These are phyloP conservation scores for Creontiades dilutus DNA, from an alignment of 2,888 invertebrate genomes.

Conservation along the genomic window DNA sequence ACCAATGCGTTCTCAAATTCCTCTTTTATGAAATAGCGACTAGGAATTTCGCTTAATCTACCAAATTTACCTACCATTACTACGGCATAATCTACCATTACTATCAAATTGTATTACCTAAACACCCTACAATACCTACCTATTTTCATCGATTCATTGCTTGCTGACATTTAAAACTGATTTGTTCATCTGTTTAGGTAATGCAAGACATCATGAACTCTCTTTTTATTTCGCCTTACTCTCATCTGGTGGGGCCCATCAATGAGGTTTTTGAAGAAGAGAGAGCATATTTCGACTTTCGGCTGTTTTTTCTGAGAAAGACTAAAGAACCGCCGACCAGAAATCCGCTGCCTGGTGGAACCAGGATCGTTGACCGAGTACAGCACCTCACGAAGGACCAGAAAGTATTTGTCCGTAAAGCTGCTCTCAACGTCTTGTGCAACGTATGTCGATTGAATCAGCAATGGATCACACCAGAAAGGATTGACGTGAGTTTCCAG, in stretches of 20 bases:
- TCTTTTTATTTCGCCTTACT: constrained; percentile 56
- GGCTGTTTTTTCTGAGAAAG: constrained; percentile 68
- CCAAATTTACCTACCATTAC: too few relatives aligned
- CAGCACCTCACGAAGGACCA: constrained; percentile 79
- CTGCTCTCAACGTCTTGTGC: constrained; percentile 79
- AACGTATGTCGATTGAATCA: constrained; percentile 77
- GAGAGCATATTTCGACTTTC: constrained; percentile 72
- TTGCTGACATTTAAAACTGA: too few relatives aligned
- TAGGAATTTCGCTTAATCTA: too few relatives aligned
- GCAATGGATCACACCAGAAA: constrained; percentile 74
- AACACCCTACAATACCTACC: too few relatives aligned
- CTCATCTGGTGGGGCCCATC: constrained; percentile 63
- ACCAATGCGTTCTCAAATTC: too few relatives aligned
- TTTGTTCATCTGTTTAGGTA: not conserved
- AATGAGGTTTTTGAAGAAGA: constrained; percentile 52
- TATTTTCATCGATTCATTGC: too few relatives aligned
- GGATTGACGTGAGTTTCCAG: constrained; percentile 73
- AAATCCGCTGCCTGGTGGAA: constrained; percentile 78
- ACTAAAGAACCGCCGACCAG: not conserved
- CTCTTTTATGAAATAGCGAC: too few relatives aligned
- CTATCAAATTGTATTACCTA: too few relatives aligned
- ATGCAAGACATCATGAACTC: constrained; percentile 53
- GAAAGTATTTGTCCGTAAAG: constrained; percentile 81
- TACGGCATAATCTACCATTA: too few relatives aligned
- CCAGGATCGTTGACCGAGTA: constrained; percentile 78